Evolutionary conservation across 2,113 vertebrate species (phyloP), one percentile per base, ranked within the genome.

Genomic region (Gobiocypris rarus): DNA sequence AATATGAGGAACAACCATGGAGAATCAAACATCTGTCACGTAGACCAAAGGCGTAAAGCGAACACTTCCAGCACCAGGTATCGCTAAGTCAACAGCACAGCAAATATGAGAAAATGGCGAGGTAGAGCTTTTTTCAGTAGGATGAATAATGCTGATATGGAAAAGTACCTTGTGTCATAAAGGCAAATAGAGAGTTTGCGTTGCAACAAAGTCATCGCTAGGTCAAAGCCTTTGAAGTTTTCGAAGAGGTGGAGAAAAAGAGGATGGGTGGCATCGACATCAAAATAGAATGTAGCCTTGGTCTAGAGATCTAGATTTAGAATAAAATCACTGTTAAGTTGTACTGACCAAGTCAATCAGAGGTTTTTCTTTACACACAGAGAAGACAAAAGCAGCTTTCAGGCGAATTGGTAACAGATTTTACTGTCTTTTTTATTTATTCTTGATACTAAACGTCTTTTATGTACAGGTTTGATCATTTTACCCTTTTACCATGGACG

Each of bases 41-140:
- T 92, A 88, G 90, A 3, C 73, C 1, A 69, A 93, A 90, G 90
- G 78, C 80, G 89, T 91, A 85, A 75, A 92, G 88, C 89, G 91
- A 87, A 91, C 94, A 93, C 88, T 89, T 92, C 90, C 90, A 90
- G 91, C 87, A 83, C 91, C 86, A 41, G 91, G 86, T 91, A 93
- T 94, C 92, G 8, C 93, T 94, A 94, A 95, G 96, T 95, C 95
- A 97, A 96, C 85, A 92, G 56, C 83, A 19, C 76, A 71, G 89
- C 86, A 91, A 94, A 90, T 88, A 95, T 91, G 77, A 88, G 88
- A 89, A 85, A 83, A 87, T 50, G 79, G 87, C 86, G 84, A 19
- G 34, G 89, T 17, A 78, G 65, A 82, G 86, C 88, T 87, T 92
- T 92, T 93, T 87, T 93, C 91, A 89, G 82, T 84, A 78, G 80